Conservation (phyloP, 1,140 invertebrate species). For the Drosophila sp. region DNA sequence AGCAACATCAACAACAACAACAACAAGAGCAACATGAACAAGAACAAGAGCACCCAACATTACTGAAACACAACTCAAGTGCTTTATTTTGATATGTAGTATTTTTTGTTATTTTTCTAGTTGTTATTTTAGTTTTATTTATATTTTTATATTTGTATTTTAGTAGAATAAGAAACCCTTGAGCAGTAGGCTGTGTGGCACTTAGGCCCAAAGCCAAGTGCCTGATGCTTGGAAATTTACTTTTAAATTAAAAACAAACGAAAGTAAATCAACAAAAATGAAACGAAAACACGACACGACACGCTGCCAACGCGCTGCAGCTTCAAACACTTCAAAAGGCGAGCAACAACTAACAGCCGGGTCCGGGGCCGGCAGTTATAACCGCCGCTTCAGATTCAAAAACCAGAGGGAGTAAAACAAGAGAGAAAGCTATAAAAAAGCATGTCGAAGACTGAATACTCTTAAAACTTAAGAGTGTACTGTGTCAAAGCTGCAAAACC, state of each 20-base stretch:
- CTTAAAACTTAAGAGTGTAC: not conserved
- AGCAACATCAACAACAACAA: conserved; percentile 12
- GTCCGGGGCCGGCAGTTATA: conserved; percentile 47
- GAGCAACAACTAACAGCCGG: conserved; percentile 62
- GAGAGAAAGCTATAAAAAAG: not conserved
- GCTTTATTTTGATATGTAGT: conserved; percentile 72
- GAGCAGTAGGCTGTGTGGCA: conserved; percentile 27
- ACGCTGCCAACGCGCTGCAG: conserved; percentile 63
- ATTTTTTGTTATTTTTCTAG: conserved; percentile 30
- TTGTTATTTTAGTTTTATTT: conserved; percentile 40
- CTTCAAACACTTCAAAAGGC: conserved; percentile 59
- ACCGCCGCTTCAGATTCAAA: conserved; percentile 63
- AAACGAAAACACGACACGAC: conserved; percentile 67
- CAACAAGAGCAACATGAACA: conserved; percentile 26
- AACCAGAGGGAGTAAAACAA: conserved; percentile 34
- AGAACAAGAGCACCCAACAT: conserved; percentile 33
- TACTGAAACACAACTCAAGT: conserved; percentile 56
- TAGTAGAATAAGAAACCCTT: conserved; percentile 32
- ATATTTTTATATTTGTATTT: conserved; percentile 26
- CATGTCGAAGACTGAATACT: conserved; percentile 5
- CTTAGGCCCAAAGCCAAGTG: conserved; percentile 36
- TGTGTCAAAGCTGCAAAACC: too few relatives aligned
- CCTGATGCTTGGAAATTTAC: conserved; percentile 56
- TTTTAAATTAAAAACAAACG: conserved; percentile 81
- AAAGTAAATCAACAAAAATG: conserved; percentile 81